Evolutionary conservation across 2,113 vertebrate species (phyloP).

Genomic region (Baryphthengus martii): DNA sequence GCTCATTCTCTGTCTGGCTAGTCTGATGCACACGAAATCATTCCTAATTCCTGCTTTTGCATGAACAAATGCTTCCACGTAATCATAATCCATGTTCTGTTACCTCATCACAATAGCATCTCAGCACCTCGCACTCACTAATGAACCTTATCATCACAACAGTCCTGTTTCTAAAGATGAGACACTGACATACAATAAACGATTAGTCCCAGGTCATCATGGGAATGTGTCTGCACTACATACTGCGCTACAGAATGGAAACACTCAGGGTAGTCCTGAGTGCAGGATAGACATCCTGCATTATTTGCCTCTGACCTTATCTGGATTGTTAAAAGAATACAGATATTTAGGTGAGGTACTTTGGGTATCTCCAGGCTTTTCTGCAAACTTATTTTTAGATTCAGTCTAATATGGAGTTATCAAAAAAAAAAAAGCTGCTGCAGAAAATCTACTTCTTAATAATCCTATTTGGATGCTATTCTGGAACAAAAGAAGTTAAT

Average conservation of each 20-base stretch:
- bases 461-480: neutral
- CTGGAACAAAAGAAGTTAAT: neutral
- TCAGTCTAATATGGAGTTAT: neutral
- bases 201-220: neutral
- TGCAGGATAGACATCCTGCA: neutral
- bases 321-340: neutral
- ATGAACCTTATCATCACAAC: neutral
- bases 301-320: neutral
- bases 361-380: neutral
- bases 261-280: neutral
- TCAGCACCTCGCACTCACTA: neutral
- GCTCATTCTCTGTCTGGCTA: neutral
- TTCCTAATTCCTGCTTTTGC: neutral
- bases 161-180: neutral
- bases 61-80: neutral
- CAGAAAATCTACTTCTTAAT: neutral
- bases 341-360: neutral
- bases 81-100: neutral
- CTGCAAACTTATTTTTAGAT: neutral
- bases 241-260: neutral
- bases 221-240: neutral
- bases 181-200: neutral
- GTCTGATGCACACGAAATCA: neutral
- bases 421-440: neutral
- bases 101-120: neutral